phyloP scores from a whole-genome alignment of 2,797 vertebrate genomes.

The Falco peregrinus region DNA sequence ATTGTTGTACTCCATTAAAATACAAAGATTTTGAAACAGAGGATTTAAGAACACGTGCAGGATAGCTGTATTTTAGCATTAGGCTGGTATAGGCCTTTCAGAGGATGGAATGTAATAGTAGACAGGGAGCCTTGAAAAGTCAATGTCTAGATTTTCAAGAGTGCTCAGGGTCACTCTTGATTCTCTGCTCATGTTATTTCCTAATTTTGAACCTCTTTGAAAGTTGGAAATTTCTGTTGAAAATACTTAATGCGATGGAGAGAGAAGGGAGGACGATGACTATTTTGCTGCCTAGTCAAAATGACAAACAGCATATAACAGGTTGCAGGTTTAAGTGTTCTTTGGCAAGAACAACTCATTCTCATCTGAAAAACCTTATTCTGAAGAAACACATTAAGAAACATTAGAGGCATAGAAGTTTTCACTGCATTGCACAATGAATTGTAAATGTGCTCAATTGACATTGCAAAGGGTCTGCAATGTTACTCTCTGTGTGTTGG shows the following conservation, averaged over 20 bases:
- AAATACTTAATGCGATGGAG: not conserved
- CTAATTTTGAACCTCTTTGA: not conserved
- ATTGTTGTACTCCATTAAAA: not conserved
- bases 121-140: not conserved
- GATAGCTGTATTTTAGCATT: not conserved
- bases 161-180: not conserved
- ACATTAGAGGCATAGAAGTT: not conserved
- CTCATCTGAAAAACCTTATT: constrained; percentile 15
- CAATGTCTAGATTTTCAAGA: not conserved
- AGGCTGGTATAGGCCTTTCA: not conserved
- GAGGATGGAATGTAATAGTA: not conserved
- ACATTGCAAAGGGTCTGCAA: not conserved
- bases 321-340: not conserved
- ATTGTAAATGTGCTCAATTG: not conserved
- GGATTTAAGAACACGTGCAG: not conserved
- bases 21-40: not conserved
- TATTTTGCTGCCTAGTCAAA: constrained; percentile 8
- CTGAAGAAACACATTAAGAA: not conserved
- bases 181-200: not conserved
- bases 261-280: not conserved
- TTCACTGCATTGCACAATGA: not conserved
- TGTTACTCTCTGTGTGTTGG: not conserved
- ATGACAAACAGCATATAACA: not conserved
- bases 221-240: constrained; percentile 5
- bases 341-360: constrained; percentile 19